Evolutionary conservation across 2,888 invertebrate species (phyloP), one percentile per base, ranked within the genome.

Genomic region (Oasisia sp.): DNA sequence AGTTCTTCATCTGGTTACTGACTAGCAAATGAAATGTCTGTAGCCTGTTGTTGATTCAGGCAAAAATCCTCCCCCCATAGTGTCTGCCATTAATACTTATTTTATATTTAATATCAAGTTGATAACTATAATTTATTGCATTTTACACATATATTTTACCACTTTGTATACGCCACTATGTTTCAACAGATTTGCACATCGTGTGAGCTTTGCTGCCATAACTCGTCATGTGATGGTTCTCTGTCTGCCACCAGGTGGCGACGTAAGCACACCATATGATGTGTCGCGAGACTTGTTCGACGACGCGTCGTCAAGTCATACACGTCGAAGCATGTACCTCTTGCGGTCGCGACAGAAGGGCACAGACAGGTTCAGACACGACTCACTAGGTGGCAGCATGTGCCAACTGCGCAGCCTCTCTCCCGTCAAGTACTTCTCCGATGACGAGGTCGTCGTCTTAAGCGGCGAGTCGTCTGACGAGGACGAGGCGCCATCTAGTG

Each of bases 261-360:
- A 74, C 27, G 74, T 27, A 74, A 74, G 27, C 74, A 27, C n/a
- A 74, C 27, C 74, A 7, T 74, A 74, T 74, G 74, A 74, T 27
- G 74, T n/a, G n/a, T 74, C 74, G 27, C 27, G 74, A 5, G 74
- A 74, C 74, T 27, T 74, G 27, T 74, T 74, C 27, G 74, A 74
- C 27, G 74, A 74, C 7, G 74, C 27, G 3, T 27, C 74, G n/a
- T 27, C 74, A 5, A 74, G 27, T 74, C 74, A 19, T 9, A 56
- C 56, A 56, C 56, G 74, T 74, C 74, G 74, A 74, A 74, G 74
- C n/a, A 74, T 74, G 74, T 74, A 74, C 74, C 74, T 74, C 27
- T 74, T 74, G n/a, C 74, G 74, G n/a, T 74, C 74, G n/a, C 19
- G 27, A 27, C 74, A 74, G 74, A 74, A 74, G 27, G 19, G 27